Conservation (phyloP, 2,797 vertebrate genomes). For the Lophius americanus region DNA sequence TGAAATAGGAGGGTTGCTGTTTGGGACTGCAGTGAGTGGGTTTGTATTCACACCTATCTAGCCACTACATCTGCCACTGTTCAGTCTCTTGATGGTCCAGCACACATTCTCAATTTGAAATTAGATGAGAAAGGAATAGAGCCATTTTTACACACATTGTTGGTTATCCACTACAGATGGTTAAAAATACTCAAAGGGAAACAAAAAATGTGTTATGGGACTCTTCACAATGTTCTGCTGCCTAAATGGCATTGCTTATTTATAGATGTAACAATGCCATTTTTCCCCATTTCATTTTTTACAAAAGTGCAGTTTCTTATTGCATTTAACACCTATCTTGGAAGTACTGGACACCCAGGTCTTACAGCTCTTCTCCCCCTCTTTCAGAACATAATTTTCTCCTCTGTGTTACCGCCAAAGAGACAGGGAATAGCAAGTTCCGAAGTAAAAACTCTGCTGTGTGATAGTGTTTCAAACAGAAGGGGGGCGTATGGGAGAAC, state of each 20-base stretch:
- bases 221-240: constrained; percentile 61
- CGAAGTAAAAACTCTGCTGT: constrained; percentile 76
- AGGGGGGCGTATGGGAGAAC: constrained; percentile 70
- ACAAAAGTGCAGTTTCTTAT: constrained; percentile 74
- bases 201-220: constrained; percentile 71
- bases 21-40: constrained; percentile 72
- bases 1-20: constrained; percentile 75
- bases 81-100: constrained; percentile 74
- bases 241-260: constrained; percentile 76
- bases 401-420: constrained; percentile 74
- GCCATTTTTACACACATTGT: constrained; percentile 71
- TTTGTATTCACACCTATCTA: constrained; percentile 74
- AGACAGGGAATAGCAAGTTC: constrained; percentile 76
- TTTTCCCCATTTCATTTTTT: constrained; percentile 62
- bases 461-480: constrained; percentile 82
- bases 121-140: constrained; percentile 76
- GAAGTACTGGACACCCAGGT: constrained; percentile 74
- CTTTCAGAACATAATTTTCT: constrained; percentile 70
- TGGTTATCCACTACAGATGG: constrained; percentile 77
- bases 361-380: constrained; percentile 67
- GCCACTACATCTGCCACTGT: constrained; percentile 76
- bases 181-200: constrained; percentile 78
- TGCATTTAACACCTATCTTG: constrained; percentile 83
- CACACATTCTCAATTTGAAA: constrained; percentile 79
- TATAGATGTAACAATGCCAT: constrained; percentile 75